These are phyloP conservation scores for Volucella bombylans DNA, from an alignment of 2,888 invertebrate genomes.

Conservation along the genomic window DNA sequence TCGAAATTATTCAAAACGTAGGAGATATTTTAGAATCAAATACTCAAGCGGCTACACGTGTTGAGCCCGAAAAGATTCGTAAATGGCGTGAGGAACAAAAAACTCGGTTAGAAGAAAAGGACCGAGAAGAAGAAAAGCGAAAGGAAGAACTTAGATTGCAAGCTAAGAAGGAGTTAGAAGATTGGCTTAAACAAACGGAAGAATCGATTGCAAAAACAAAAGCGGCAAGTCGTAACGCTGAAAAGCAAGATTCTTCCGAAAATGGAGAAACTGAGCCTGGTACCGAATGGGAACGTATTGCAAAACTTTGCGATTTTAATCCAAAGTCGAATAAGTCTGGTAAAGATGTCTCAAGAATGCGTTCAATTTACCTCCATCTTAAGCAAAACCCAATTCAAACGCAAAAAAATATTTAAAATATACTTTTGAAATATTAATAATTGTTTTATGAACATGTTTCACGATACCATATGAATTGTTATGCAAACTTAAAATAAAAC, in stretches of 20 bases:
- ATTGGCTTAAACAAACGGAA: constrained; percentile 98
- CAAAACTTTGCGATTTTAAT: constrained; percentile 98
- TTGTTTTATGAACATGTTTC: not conserved
- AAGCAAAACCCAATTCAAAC: constrained; percentile 89
- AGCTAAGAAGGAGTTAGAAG: constrained; percentile 98
- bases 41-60: constrained; percentile 82
- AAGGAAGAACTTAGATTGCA: constrained; percentile 93
- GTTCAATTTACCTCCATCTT: constrained; percentile 96
- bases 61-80: constrained; percentile 97
- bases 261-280: constrained; percentile 90
- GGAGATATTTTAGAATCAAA: constrained; percentile 82
- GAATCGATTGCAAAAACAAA: constrained; percentile 97
- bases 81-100: constrained; percentile 98
- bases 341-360: constrained; percentile 96
- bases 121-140: constrained; percentile 94
- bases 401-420: constrained; percentile 75
- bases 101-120: constrained; percentile 93
- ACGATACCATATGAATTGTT: no score
- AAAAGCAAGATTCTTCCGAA: constrained; percentile 92
- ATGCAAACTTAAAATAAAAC: no score
- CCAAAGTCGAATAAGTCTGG: constrained; percentile 93
- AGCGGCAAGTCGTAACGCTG: constrained; percentile 97
- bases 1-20: constrained; percentile 87
- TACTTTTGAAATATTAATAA: constrained; percentile 2
- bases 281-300: constrained; percentile 98